phyloP scores from a whole-genome alignment of 2,113 vertebrate species.

The Chloropsis hardwickii region DNA sequence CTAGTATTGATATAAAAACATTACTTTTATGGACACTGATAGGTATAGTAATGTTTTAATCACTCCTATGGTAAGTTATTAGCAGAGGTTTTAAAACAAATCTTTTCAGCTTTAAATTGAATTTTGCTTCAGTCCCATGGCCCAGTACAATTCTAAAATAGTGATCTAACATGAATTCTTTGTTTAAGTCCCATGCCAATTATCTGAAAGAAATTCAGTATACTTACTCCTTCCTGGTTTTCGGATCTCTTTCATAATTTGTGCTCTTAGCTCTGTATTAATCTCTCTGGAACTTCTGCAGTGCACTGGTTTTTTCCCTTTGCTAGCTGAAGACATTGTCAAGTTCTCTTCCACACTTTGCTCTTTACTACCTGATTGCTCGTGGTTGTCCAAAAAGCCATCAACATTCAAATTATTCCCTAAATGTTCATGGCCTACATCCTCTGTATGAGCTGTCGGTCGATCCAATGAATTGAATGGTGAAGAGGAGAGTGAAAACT shows the following conservation, averaged over 20 bases:
- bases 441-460: slow-evolving; percentile 68
- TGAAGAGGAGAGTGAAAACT: slow-evolving; percentile 63
- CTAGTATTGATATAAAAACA: not conserved
- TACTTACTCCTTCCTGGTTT: slow-evolving; percentile 94
- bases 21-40: not conserved
- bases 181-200: not conserved
- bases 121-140: not conserved
- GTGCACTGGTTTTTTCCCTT: slow-evolving; percentile 80
- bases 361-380: slow-evolving; percentile 67
- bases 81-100: not conserved
- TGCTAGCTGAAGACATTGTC: slow-evolving; percentile 74
- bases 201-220: not conserved
- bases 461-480: slow-evolving; percentile 65
- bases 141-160: not conserved
- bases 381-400: slow-evolving; percentile 66
- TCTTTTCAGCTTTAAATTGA: not conserved
- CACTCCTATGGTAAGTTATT: not conserved
- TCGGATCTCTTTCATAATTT: slow-evolving; percentile 93
- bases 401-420: slow-evolving; percentile 67
- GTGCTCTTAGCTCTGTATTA: slow-evolving; percentile 86
- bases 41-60: not conserved
- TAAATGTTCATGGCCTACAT: slow-evolving; percentile 66
- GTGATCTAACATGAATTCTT: not conserved
- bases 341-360: slow-evolving; percentile 61
- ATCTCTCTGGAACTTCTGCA: slow-evolving; percentile 82